Conservation (phyloP, 2,113 vertebrate species). For the Prinia subflava region DNA sequence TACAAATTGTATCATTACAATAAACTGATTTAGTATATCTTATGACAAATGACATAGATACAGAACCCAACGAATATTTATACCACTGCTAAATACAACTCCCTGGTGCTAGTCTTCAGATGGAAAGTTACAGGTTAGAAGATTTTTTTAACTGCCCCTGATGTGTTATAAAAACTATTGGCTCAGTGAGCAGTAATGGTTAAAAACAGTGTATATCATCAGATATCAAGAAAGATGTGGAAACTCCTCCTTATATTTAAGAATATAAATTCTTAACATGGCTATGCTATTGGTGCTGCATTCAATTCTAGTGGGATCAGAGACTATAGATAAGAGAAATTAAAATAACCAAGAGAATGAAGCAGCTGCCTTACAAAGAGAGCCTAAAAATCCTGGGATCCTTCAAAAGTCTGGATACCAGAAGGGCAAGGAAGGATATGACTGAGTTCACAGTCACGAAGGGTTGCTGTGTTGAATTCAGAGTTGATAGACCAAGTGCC, state of each 20-base stretch:
- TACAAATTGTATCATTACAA: neutral
- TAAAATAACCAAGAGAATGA: neutral
- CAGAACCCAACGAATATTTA: neutral
- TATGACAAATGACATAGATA: neutral
- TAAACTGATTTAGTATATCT: neutral
- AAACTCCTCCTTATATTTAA: neutral
- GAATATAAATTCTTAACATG: neutral
- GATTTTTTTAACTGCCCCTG: neutral
- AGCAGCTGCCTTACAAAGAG: neutral
- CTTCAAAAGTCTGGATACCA: neutral
- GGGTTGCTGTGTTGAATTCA: neutral
- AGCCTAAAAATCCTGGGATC: neutral
- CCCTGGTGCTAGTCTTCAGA: neutral
- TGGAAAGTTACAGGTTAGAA: neutral
- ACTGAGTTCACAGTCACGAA: neutral
- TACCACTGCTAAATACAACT: neutral
- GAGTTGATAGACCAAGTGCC: neutral
- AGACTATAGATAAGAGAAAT: neutral
- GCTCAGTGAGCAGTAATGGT: neutral
- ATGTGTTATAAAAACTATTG: neutral
- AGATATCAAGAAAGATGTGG: neutral
- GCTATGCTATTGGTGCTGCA: neutral
- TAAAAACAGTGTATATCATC: neutral
- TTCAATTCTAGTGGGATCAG: neutral
- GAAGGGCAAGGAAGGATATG: neutral